phyloP scores from a whole-genome alignment of 2,113 vertebrate species.

The Osmerus eperlanus region DNA sequence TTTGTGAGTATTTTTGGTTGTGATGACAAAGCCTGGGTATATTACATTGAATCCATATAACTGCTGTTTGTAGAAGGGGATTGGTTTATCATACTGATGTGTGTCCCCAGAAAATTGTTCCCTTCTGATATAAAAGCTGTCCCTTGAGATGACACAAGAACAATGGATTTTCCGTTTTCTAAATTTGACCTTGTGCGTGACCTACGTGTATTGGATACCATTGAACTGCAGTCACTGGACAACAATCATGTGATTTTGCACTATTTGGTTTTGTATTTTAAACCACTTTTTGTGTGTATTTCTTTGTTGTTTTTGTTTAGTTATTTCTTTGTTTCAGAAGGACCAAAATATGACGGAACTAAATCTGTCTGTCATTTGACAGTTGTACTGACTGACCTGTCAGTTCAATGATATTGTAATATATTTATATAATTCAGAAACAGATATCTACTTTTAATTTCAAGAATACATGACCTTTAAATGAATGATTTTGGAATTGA shows the following conservation, averaged over 20 bases:
- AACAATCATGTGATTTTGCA: slow-evolving; percentile 57
- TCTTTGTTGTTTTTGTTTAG: slow-evolving; percentile 23
- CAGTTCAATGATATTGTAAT: slow-evolving; percentile 72
- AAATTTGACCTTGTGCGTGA: slow-evolving; percentile 3
- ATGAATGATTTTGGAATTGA: slow-evolving; percentile 71
- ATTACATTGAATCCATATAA: no score
- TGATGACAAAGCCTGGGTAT: neutral
- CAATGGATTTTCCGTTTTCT: slow-evolving; percentile 20
- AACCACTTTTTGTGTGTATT: slow-evolving; percentile 42
- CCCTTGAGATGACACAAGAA: slow-evolving; percentile 15
- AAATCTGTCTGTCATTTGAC: slow-evolving; percentile 60
- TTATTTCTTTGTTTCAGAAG: slow-evolving; percentile 53
- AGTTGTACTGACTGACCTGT: slow-evolving; percentile 62
- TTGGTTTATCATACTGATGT: neutral
- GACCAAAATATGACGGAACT: slow-evolving; percentile 68
- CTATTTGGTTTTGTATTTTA: slow-evolving; percentile 55
- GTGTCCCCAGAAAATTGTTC: neutral
- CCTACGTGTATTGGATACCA: slow-evolving; percentile 40
- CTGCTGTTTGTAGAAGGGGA: slow-evolving; percentile 13
- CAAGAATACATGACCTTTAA: slow-evolving; percentile 73
- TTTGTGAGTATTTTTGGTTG: slow-evolving; percentile 1
- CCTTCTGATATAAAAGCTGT: slow-evolving; percentile 28
- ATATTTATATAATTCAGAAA: slow-evolving; percentile 85
- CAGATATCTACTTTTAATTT: slow-evolving; percentile 81
- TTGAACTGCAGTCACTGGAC: slow-evolving; percentile 45